phyloP scores from a whole-genome alignment of 2,113 vertebrate species.

The Brachyhypopomus occidentalis region DNA sequence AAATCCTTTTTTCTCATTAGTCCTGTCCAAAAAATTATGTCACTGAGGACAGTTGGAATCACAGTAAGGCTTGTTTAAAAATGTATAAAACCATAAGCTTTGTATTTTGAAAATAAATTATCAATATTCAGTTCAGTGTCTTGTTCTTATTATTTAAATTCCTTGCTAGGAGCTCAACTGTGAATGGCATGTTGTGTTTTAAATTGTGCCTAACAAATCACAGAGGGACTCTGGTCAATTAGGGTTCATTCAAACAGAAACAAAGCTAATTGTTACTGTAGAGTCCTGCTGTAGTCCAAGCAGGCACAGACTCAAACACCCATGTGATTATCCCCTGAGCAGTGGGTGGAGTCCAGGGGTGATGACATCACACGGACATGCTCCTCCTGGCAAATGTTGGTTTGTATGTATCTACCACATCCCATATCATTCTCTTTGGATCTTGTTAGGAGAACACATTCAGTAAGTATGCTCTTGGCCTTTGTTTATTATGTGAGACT shows the following conservation, averaged over 20 bases:
- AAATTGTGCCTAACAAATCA: slow-evolving; percentile 32
- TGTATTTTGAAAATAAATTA: background rate
- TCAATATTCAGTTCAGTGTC: background rate
- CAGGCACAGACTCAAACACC: background rate
- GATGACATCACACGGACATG: background rate
- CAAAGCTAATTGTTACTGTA: slow-evolving; percentile 3
- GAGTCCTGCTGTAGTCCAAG: background rate
- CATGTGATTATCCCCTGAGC: background rate
- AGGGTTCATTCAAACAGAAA: slow-evolving; percentile 24
- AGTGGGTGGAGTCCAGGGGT: slow-evolving; percentile 32
- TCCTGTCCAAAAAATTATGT: no score
- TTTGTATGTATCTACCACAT: background rate
- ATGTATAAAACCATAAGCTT: background rate
- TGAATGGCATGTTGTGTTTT: background rate
- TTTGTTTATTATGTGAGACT: background rate
- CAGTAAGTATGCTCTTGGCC: slow-evolving; percentile 10
- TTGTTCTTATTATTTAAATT: background rate
- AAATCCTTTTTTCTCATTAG: no score
- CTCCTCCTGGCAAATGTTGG: background rate
- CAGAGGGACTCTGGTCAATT: slow-evolving; percentile 13
- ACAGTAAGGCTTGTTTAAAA: background rate
- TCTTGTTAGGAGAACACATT: background rate
- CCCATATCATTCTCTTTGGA: background rate
- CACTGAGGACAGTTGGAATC: no score
- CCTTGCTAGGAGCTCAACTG: background rate